These are phyloP conservation scores for Tupaia chinensis DNA, from an alignment of 2,113 vertebrate genomes.

Conservation along the genomic window DNA sequence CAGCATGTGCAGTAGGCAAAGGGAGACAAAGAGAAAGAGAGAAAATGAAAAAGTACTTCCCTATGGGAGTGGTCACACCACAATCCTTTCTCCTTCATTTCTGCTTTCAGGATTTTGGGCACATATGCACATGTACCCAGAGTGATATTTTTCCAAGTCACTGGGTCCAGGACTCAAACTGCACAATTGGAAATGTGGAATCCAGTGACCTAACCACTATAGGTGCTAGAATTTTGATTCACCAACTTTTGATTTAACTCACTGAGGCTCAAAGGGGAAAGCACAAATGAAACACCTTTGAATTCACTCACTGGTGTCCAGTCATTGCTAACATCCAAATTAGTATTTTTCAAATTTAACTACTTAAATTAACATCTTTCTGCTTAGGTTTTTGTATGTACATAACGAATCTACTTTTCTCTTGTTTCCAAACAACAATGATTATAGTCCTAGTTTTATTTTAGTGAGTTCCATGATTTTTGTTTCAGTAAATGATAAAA, in stretches of 20 bases:
- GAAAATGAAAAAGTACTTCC: too few relatives aligned
- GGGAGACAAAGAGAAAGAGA: too few relatives aligned
- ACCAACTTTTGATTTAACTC: slow-evolving; percentile 59
- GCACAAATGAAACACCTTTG: not conserved
- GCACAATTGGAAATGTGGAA: too few relatives aligned
- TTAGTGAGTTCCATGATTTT: slow-evolving; percentile 28
- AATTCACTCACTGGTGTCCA: slow-evolving; percentile 4
- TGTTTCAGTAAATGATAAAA: slow-evolving; percentile 9
- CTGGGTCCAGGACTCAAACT: too few relatives aligned
- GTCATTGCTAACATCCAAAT: not conserved
- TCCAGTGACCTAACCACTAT: too few relatives aligned
- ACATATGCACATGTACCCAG: too few relatives aligned
- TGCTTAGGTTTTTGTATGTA: slow-evolving; percentile 4
- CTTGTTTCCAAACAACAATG: slow-evolving; percentile 17
- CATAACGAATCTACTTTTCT: not conserved
- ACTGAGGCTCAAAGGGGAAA: slow-evolving; percentile 6
- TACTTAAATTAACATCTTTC: not conserved
- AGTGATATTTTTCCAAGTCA: too few relatives aligned
- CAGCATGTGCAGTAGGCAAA: too few relatives aligned
- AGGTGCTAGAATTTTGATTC: slow-evolving; percentile 41
- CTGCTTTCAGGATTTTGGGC: too few relatives aligned
- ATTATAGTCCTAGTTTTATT: slow-evolving; percentile 23
- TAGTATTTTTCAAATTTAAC: slow-evolving; percentile 31
- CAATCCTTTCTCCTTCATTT: too few relatives aligned
- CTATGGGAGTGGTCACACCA: too few relatives aligned